phyloP scores from a whole-genome alignment of 2,113 vertebrate genomes.

The Ceuthmochares aereus region DNA sequence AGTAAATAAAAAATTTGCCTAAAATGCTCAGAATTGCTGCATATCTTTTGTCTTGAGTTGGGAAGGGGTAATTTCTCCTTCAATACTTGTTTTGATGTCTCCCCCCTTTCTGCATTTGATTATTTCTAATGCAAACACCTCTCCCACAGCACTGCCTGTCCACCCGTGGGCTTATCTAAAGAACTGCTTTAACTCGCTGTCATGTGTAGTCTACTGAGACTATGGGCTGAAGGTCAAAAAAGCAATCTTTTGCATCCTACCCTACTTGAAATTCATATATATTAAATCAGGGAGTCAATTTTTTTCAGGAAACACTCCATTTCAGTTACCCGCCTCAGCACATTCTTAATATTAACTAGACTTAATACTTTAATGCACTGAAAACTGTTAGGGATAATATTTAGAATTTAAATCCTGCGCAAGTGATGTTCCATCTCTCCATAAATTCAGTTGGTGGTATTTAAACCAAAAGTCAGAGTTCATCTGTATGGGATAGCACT shows the following conservation, averaged over 20 bases:
- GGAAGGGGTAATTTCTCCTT: background rate
- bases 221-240: background rate
- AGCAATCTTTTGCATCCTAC: background rate
- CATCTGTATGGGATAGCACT: background rate
- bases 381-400: background rate
- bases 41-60: background rate
- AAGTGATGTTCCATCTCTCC: background rate
- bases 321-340: background rate
- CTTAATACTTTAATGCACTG: background rate
- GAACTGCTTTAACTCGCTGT: background rate
- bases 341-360: background rate
- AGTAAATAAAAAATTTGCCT: background rate
- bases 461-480: background rate
- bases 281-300: background rate
- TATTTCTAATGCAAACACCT: background rate
- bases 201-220: accelerated
- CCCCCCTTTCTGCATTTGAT: background rate
- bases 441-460: background rate
- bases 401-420: background rate
- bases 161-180: background rate
- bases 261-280: accelerated
- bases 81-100: background rate
- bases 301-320: background rate
- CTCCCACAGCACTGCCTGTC: background rate
- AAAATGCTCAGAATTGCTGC: background rate